Evolutionary conservation across 2,113 vertebrate genomes (phyloP).

Genomic region (Siniperca chuatsi): DNA sequence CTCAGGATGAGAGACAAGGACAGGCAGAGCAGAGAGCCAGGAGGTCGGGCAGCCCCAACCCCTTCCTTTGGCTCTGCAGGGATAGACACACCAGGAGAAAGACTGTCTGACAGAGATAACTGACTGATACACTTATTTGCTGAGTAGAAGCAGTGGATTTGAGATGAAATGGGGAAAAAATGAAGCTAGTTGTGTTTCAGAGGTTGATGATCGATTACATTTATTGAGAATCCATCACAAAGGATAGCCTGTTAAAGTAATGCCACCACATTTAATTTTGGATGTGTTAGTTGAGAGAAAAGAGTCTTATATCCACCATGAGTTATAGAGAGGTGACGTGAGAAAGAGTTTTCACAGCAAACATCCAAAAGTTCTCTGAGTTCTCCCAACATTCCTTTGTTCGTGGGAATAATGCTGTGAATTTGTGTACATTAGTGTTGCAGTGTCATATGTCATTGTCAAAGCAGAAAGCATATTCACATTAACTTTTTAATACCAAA

Average conservation of each 20-base stretch:
- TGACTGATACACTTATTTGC: not conserved
- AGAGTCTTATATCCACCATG: not conserved
- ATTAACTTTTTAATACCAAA: not conserved
- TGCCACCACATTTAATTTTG: not conserved
- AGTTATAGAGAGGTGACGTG: constrained; percentile 3
- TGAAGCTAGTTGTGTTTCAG: not conserved
- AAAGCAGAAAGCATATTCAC: not conserved
- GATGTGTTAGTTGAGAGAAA: not conserved
- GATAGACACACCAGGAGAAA: constrained; percentile 84
- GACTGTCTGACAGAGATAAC: constrained; percentile 77
- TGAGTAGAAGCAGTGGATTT: not conserved
- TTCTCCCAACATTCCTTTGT: not conserved
- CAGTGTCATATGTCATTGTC: not conserved
- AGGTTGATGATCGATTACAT: not conserved
- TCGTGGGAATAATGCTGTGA: not conserved
- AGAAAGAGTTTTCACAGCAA: not conserved
- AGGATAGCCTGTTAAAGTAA: not conserved
- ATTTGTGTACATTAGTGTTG: not conserved
- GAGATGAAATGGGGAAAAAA: not conserved
- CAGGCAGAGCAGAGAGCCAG: constrained; percentile 69
- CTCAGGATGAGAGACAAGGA: constrained; percentile 70
- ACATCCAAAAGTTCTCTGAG: not conserved
- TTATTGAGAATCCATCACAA: not conserved
- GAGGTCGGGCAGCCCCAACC: constrained; percentile 80
- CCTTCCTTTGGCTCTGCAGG: constrained; percentile 82